These are phyloP conservation scores for Ips nitidus DNA, from an alignment of 1,140 invertebrate genomes.

Conservation along the genomic window DNA sequence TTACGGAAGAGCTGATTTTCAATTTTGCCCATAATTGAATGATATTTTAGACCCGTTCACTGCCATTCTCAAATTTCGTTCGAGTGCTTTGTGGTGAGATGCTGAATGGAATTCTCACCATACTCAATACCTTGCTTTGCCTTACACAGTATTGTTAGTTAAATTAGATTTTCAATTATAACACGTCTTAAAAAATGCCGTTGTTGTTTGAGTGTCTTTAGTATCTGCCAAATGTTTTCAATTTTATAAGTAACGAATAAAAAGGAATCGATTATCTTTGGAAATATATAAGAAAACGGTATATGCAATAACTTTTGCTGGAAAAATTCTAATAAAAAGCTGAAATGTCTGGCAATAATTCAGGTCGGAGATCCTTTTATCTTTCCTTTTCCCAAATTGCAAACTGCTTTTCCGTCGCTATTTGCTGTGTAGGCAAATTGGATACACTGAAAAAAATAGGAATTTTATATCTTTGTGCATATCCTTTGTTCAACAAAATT, in stretches of 20 bases:
- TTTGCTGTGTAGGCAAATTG: constrained; percentile 23
- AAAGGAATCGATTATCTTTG: neutral
- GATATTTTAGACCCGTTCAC: neutral
- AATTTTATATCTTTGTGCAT: too few species aligned
- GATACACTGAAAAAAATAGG: constrained; percentile 15
- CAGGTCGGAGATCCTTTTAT: constrained; percentile 16
- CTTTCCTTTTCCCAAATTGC: constrained; percentile 22
- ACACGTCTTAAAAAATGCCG: too few species aligned
- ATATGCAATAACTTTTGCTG: constrained; percentile 1
- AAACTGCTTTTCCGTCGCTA: constrained; percentile 19
- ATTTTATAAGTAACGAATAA: too few species aligned
- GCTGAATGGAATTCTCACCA: too few species aligned
- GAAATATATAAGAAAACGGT: neutral
- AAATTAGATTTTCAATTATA: too few species aligned
- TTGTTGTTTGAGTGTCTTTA: too few species aligned
- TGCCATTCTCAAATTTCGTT: too few species aligned
- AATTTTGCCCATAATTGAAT: constrained; percentile 25
- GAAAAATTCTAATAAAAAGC: constrained; percentile 8
- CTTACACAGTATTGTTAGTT: too few species aligned
- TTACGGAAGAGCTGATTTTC: constrained; percentile 21
- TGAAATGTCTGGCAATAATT: constrained; percentile 25
- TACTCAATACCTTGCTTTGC: too few species aligned
- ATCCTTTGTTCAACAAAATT: too few species aligned
- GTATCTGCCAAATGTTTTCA: too few species aligned
- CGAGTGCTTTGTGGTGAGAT: too few species aligned